Base-by-base conservation (phyloP, 2,797 vertebrate genomes). In the Brachyalestes nurse region DNA sequence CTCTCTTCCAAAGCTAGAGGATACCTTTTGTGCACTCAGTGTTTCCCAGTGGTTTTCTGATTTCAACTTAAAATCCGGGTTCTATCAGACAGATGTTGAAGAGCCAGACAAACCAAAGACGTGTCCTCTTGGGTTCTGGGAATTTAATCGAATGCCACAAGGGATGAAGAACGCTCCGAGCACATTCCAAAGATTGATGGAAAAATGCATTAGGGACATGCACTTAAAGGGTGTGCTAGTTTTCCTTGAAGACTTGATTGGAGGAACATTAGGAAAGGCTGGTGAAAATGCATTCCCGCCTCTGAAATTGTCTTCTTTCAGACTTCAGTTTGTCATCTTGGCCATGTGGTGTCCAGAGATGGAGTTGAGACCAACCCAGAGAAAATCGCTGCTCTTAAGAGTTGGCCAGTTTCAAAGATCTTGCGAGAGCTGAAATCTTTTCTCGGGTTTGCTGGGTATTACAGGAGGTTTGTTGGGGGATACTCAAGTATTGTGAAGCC, bases 91-190 rank as follows among this genome's bases (percentile, higher is more conserved):
- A 0, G 34, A 73, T 1, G 47, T 65, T 13, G 62, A 60, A 13
- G 79, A 81, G 2, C 38, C 62, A 23, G 79, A 75, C 13, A 75
- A 69, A 57, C 38, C 51, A 1, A 69, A 80, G 51, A 60, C 13
- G 21, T 25, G 58, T 60, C 58, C 57, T 1, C 71, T 66, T 0
- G 34, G 42, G 6, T 74, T 58, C 40, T 74, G 40, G 61, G 55
- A 81, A 17, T 75, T 49, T n/a, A 80, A 80, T 34, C 34, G 34
- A 34, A 80, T 80, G 69, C 47, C 61, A 8, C 72, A 75, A 1
- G 14, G 38, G 2, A n/a, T 57, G 14, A 55, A 5, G 0, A 67
- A 69, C 23, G 61, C 61, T 1, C 62, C 57, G 0, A 78, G 66
- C 14, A 57, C 57, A 12, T 78, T 74, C 13, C 72, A 74, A 17